Base-by-base conservation (phyloP, 2,797 vertebrate genomes). In the Sebastes vulpes region DNA sequence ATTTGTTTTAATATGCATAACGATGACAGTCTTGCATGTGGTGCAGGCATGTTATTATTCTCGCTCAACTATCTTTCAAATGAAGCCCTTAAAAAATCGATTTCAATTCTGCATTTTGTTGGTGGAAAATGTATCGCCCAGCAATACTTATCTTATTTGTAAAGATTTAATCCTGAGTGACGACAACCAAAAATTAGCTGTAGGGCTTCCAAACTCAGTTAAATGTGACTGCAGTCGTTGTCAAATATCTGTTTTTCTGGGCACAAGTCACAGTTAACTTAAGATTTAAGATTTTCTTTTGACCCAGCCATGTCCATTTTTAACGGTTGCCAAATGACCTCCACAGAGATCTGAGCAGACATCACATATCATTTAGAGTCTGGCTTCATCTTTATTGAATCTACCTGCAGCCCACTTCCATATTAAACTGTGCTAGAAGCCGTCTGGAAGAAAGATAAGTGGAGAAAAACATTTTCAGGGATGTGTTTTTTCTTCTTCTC, bases 311-410 rank as follows among this genome's bases (percentile, higher is more conserved):
- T 42, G 31, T 63, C 11, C 21, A 35, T 32, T 63, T 80, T 38
- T 21, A 26, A 28, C 11, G 12, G 18, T 25, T 48, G 54, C 38
- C 35, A 75, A 56, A 75, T 67, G 42, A 29, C 38, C 64, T 60
- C 50, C 69, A 14, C 38, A 56, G 69, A 76, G 57, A 35, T 26
- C 23, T 38, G 57, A 75, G 25, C 7, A 72, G 35, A 54, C 26
- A 31, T 53, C 8, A 16, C 54, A 5, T n/a, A 58, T 71, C 29
- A 20, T 77, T 63, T 65, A 16, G 12, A 48, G 42, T 72, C 64
- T n/a, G 46, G n/a, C 28, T 52, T 65, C 10, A 16, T 72, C 68
- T 72, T 23, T 20, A 38, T 76, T 66, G 9, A 76, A 76, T 81
- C 48, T 57, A 79, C 78, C 56, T 60, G 61, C 67, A 81, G 48